Evolutionary conservation across 2,113 vertebrate genomes (phyloP).

Genomic region (Silurus glanis): DNA sequence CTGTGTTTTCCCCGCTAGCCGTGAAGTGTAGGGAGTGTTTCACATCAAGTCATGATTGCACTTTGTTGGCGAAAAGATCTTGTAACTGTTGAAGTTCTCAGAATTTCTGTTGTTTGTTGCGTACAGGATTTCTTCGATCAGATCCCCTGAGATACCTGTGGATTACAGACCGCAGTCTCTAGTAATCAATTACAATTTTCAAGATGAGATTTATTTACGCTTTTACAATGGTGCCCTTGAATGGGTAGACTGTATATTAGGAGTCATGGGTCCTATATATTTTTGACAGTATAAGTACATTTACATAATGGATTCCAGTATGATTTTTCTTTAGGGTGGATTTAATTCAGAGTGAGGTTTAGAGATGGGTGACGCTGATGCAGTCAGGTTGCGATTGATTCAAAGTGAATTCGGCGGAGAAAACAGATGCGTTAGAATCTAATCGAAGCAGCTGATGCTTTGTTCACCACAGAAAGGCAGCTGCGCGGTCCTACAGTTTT

Average conservation of each 20-base stretch:
- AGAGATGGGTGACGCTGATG: neutral
- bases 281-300: neutral
- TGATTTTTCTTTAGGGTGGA: neutral
- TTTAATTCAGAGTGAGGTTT: neutral
- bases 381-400: neutral
- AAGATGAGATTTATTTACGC: neutral
- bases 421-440: slow-evolving; percentile 3
- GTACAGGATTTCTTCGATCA: neutral
- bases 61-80: neutral
- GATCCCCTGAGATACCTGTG: neutral
- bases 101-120: neutral
- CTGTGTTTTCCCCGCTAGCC: neutral
- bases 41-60: neutral
- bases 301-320: neutral
- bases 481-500: slow-evolving; percentile 47
- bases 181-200: neutral
- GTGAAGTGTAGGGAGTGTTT: neutral
- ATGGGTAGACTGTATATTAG: neutral
- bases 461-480: slow-evolving; percentile 46
- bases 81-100: neutral
- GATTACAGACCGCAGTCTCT: neutral
- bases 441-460: slow-evolving; percentile 39
- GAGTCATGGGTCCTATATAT: neutral
- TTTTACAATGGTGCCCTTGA: neutral
- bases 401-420: neutral